A percentile compares a stretch with the other conserved stretches of the same genome.
Conservation (phyloP, 2,797 vertebrate species). For the Muscicapa comitata region DNA sequence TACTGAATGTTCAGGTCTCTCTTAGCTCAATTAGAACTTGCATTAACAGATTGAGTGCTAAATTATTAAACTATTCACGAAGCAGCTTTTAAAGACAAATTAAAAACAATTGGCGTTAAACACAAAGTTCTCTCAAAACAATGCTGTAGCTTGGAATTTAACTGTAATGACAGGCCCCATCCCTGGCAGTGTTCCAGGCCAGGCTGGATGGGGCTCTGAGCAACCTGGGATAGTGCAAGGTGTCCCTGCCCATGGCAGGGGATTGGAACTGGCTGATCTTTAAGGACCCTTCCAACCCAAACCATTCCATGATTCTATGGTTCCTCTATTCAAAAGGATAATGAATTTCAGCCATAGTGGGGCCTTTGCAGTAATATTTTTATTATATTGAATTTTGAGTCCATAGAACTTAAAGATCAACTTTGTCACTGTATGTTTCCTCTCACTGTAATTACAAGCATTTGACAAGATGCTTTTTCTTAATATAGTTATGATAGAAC, state of each 20-base stretch:
- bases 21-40: neutral
- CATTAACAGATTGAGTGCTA: neutral
- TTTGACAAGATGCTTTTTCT: neutral
- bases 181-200: neutral
- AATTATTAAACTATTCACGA: neutral
- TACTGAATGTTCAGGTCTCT: neutral
- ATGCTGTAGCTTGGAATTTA: neutral
- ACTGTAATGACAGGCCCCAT: neutral
- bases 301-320: neutral
- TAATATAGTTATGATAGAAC: neutral
- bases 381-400: neutral
- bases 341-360: neutral
- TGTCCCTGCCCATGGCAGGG: neutral
- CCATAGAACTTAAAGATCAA: neutral
- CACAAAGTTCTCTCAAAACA: neutral
- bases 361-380: neutral
- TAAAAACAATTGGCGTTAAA: neutral
- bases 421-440: neutral
- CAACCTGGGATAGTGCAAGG: fast-evolving
- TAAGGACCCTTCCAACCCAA: neutral
- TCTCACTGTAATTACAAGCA: neutral
- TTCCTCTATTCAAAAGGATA: neutral
- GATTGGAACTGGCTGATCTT: neutral
- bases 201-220: neutral
- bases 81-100: neutral